Conservation (phyloP, 2,797 vertebrate genomes). For the Xenopus petersii region DNA sequence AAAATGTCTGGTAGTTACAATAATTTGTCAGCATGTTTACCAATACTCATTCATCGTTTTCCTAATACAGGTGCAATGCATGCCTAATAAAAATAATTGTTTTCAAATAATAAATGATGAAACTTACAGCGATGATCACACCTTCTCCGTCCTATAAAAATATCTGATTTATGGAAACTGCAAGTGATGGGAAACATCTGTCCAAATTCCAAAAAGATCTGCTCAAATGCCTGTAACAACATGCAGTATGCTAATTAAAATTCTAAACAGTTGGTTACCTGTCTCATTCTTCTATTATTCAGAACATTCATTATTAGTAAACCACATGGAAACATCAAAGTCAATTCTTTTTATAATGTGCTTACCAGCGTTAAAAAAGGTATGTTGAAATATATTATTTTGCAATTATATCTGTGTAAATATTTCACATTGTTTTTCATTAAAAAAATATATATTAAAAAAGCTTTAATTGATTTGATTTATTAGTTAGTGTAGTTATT, state of each 20-base stretch:
- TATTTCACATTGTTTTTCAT: too few species aligned
- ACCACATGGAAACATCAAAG: constrained; percentile 3
- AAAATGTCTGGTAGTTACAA: too few species aligned
- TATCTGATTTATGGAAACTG: constrained; percentile 8
- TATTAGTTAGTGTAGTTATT: too few species aligned
- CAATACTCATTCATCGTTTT: too few species aligned
- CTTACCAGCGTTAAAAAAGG: too few species aligned
- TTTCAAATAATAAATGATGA: not conserved
- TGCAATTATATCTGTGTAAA: too few species aligned
- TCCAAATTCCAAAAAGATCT: constrained; percentile 13
- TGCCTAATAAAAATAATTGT: too few species aligned
- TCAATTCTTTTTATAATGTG: not conserved
- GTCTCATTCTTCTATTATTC: constrained; percentile 3
- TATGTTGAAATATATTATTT: too few species aligned
- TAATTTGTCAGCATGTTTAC: too few species aligned
- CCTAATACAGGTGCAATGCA: too few species aligned
- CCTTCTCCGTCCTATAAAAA: not conserved
- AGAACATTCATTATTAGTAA: constrained; percentile 1
- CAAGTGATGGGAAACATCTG: constrained; percentile 30
- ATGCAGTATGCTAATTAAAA: constrained; percentile 18
- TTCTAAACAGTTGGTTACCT: constrained; percentile 12
- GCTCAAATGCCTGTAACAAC: constrained; percentile 7
- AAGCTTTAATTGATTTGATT: too few species aligned
- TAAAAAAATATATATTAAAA: too few species aligned
- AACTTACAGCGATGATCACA: not conserved